These are phyloP conservation scores for Chrysaora quinquecirrha DNA, from an alignment of 30 jellyfish, hydroid and myxozoan species.

Conservation along the genomic window DNA sequence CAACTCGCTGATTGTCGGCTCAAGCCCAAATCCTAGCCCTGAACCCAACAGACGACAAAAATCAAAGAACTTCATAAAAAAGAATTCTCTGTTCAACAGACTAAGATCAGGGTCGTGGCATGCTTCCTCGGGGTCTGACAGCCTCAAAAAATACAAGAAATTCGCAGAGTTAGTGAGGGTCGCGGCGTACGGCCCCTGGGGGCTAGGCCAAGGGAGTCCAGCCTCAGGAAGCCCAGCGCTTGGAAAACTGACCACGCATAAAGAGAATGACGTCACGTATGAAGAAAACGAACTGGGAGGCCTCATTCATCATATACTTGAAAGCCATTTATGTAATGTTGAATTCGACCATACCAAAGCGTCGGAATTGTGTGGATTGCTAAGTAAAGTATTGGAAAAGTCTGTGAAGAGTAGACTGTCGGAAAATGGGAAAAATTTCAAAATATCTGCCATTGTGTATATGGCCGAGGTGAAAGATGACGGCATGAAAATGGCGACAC, in stretches of 20 bases:
- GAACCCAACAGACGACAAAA: background rate
- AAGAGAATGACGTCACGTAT: background rate
- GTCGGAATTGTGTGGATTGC: constrained; percentile 71
- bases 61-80: constrained; percentile 9
- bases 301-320: constrained; percentile 46
- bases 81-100: constrained; percentile 43
- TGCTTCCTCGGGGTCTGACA: constrained; percentile 48
- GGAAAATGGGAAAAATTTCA: constrained; percentile 37
- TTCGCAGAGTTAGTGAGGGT: constrained; percentile 28
- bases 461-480: constrained; percentile 82
- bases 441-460: constrained; percentile 75
- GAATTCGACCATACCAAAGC: constrained; percentile 62
- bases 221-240: background rate
- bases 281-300: constrained; percentile 41
- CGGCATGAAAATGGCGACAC: constrained; percentile 94
- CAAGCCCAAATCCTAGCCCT: background rate
- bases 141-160: background rate
- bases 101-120: constrained; percentile 74
- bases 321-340: constrained; percentile 49
- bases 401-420: constrained; percentile 64
- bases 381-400: constrained; percentile 70
- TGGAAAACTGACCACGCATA: background rate
- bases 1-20: background rate
- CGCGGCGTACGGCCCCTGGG: background rate
- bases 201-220: background rate